Base-by-base conservation (phyloP, 2,113 vertebrate genomes). In the Cranoglanis bouderius region DNA sequence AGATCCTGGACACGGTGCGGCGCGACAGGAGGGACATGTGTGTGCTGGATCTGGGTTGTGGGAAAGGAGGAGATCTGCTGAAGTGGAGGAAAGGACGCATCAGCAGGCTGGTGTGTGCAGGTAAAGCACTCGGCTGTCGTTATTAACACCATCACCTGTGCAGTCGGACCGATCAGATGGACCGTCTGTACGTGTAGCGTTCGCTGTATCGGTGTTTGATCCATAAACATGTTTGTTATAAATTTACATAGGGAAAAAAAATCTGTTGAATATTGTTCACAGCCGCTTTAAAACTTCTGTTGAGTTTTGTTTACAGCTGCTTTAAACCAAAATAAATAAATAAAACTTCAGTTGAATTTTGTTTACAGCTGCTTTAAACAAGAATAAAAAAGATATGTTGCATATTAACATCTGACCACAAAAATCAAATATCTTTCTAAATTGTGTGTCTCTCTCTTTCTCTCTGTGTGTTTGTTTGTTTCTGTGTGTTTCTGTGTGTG, bases 31-130 rank as follows among this genome's bases (percentile, higher is more conserved):
- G 51, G 88, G 95, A 95, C 43, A 93, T 99, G 90, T 95, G 95
- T 29, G 98, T 99, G 85, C 87, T 99, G 93, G 98, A 99, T 88
- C 94, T 99, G 26, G 98, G 98, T 90, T 99, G 98, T 95, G 98
- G 98, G 38, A 99, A 99, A 96, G 98, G 98, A 91, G 98, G 98
- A 91, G 98, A 99, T 91, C 95, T 99, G 32, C 94, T 98, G 80
- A 99, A 99, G 84, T 99, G 98, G 98, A 98, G 95, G 90, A 98
- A 97, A 92, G 98, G 98, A 55, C 96, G 95, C 89, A 99, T 99
- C 87, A 93, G 89, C 91, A 97, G 95, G 92, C 93, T 99, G 2
- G 96, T 99, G 65, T 99, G 98, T 94, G 97, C 97, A 94, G 98
- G 98, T 99, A 96, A 93, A 93, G 86, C 80, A 32, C 65, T 35